phyloP scores from a whole-genome alignment of 2,797 vertebrate species.

The Molossus alvarezi region DNA sequence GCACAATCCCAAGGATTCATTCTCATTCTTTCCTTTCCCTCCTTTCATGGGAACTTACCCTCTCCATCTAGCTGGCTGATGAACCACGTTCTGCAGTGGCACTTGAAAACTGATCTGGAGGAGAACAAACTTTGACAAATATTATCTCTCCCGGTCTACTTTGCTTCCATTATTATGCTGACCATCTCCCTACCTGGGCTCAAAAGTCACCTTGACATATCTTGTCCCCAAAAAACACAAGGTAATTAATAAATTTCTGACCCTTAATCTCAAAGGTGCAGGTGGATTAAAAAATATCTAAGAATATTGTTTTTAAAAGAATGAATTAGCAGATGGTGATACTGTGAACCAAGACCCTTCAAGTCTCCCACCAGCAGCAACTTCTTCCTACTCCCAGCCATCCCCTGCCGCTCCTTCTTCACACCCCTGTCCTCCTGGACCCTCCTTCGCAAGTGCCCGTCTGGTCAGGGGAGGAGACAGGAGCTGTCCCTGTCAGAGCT shows the following conservation, averaged over 20 bases:
- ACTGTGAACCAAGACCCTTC: background rate
- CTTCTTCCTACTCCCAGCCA: background rate
- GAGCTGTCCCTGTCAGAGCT: background rate
- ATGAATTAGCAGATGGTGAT: background rate
- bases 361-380: fast-evolving
- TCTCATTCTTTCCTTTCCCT: background rate
- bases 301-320: background rate
- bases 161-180: background rate
- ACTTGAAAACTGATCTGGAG: background rate
- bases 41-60: background rate
- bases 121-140: background rate
- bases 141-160: background rate
- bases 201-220: background rate
- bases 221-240: background rate
- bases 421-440: fast-evolving
- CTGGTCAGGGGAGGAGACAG: background rate
- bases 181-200: background rate
- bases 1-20: background rate
- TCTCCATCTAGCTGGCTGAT: background rate
- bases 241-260: background rate
- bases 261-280: background rate
- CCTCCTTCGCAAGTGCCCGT: background rate
- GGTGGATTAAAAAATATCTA: background rate
- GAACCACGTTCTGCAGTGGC: background rate
- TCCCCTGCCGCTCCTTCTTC: background rate